phyloP scores from a whole-genome alignment of 2,888 invertebrate genomes.

The Catocala nupta region DNA sequence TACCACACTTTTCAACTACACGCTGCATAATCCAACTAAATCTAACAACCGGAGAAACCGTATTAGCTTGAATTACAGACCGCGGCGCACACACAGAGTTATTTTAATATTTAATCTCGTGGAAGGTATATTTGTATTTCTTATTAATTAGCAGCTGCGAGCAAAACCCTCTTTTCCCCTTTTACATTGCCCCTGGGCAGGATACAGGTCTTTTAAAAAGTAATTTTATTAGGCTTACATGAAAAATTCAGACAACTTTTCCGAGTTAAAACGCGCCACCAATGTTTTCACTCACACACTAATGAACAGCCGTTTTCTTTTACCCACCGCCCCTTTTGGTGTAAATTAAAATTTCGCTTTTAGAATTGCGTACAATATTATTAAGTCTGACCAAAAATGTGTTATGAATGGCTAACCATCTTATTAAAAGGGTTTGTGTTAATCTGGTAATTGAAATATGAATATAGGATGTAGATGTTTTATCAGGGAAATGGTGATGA shows the following conservation, averaged over 20 bases:
- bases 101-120: constrained; percentile 1
- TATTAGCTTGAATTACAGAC: background rate
- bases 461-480: background rate
- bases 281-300: constrained; percentile 47
- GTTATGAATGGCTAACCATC: constrained; percentile 1
- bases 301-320: constrained; percentile 55
- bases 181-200: constrained; percentile 20
- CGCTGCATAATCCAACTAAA: too few relatives aligned
- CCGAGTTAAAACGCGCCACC: constrained; percentile 41
- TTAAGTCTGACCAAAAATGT: constrained; percentile 9
- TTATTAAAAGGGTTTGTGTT: background rate
- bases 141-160: constrained; percentile 27
- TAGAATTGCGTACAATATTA: constrained; percentile 14
- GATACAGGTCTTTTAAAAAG: constrained; percentile 38
- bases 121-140: constrained; percentile 6
- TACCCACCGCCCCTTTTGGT: constrained; percentile 22
- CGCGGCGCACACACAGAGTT: background rate
- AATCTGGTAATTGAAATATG: too few relatives aligned
- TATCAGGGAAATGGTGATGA: background rate
- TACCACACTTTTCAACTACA: too few relatives aligned
- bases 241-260: constrained; percentile 46
- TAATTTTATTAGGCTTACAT: constrained; percentile 46
- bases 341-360: constrained; percentile 30
- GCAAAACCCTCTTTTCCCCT: constrained; percentile 18
- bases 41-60: background rate